These are phyloP conservation scores for Champsocephalus esox DNA, from an alignment of 2,797 vertebrate genomes.

Conservation along the genomic window DNA sequence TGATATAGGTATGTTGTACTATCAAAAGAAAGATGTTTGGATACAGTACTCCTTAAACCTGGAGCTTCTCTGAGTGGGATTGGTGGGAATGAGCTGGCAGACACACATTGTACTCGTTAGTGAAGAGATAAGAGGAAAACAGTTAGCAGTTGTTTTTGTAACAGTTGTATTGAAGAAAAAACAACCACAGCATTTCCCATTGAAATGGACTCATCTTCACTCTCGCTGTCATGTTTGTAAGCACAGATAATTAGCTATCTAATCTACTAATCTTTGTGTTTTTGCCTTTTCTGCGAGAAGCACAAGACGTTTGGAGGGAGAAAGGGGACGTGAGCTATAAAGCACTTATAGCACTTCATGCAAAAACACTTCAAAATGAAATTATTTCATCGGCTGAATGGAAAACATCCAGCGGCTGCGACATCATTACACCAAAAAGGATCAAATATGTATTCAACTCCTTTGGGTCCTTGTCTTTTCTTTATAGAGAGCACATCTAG, in stretches of 20 bases:
- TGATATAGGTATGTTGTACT: background rate
- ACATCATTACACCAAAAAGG: background rate
- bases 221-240: background rate
- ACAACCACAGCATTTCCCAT: background rate
- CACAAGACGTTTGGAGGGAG: background rate
- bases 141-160: background rate
- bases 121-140: background rate
- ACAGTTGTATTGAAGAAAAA: background rate
- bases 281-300: background rate
- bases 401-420: background rate
- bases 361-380: slow-evolving; percentile 3
- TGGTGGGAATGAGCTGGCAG: background rate
- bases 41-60: background rate
- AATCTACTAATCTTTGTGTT: background rate
- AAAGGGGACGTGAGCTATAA: background rate
- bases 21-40: background rate
- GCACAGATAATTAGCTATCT: background rate
- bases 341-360: background rate
- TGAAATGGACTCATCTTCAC: background rate
- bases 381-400: background rate
- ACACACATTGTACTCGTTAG: background rate
- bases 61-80: background rate
- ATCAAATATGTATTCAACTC: background rate
- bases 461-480: background rate
- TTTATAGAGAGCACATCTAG: background rate